Base-by-base conservation (phyloP, 2,888 invertebrate genomes). In the Rhingia rostrata region DNA sequence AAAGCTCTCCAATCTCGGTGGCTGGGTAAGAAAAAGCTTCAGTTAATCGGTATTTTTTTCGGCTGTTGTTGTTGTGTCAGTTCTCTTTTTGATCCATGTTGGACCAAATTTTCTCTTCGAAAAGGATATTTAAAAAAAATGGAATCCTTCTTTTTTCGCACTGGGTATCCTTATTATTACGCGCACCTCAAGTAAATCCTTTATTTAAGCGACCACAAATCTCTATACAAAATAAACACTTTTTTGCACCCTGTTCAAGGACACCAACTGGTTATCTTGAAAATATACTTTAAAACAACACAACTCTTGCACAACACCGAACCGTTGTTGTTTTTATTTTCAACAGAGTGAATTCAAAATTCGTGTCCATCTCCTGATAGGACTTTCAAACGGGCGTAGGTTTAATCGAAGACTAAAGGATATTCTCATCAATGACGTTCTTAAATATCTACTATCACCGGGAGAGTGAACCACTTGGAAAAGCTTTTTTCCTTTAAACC, bases 341-440 rank as follows among this genome's bases (percentile, higher is more conserved):
- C 5, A 30, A 12, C 35, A 53, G 6, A 30, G 43, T 51, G 7
- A 39, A 61, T 33, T 3, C 35, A 30, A 7, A 45, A 22, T 51
- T 45, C 10, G 47, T 39, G 10, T 30, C n/a, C 30, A 7, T 6
- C 37, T 41, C 14, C 6, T 6, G 12, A 3, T 30, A 32, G 70
- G 70, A 70, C 63, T 64, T 64, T 63, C 43, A 32, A 47, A 58
- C 78, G 78, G 78, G 78, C 70, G 78, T 78, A 78, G 61, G 53
- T 69, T 69, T 63, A 63, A 78, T 78, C 64, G 64, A 78, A 70
- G 78, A 78, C 78, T 78, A 78, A 78, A 63, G 56, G 58, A 63
- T 64, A 70, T 49, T 49, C 70, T 78, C 70, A 49, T 30, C 54
- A 70, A 63, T 70, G 70, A 58, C 70, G 78, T 70, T 78, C 78